Conservation (phyloP, 2,888 invertebrate species). For the Harpalus rubripes region DNA sequence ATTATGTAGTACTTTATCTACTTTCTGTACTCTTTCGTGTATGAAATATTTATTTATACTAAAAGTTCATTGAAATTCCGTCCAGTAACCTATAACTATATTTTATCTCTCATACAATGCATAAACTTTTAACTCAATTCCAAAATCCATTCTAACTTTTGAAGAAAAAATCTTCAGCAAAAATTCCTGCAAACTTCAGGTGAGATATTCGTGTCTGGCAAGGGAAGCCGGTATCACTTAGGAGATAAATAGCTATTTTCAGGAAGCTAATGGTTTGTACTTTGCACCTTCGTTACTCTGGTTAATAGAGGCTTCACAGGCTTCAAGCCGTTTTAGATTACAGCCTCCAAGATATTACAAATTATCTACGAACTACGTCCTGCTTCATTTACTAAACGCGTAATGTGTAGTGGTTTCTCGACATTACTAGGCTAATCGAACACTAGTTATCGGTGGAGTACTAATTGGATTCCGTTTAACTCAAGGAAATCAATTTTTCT, state of each 20-base stretch:
- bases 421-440: not conserved
- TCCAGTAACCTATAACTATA: not conserved
- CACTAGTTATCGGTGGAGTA: not conserved
- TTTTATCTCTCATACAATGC: not conserved
- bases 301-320: not conserved
- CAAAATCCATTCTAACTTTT: not conserved
- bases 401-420: conserved; percentile 9
- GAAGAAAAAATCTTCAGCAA: not conserved
- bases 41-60: not conserved
- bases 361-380: conserved; percentile 9
- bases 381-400: conserved; percentile 10
- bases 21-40: not conserved
- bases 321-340: conserved; percentile 6
- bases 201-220: conserved; percentile 3
- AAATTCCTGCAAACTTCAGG: not conserved
- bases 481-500: not conserved
- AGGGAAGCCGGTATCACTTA: conserved; percentile 4
- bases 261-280: conserved; percentile 6
- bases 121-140: conserved; percentile 1
- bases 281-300: not conserved
- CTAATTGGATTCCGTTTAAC: not conserved
- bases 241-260: not conserved
- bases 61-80: not conserved
- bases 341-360: conserved; percentile 18
- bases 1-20: not conserved